Evolutionary conservation across 2,113 vertebrate genomes (phyloP), one percentile per base, ranked within the genome.

Genomic region (Ancistrus triradiatus): DNA sequence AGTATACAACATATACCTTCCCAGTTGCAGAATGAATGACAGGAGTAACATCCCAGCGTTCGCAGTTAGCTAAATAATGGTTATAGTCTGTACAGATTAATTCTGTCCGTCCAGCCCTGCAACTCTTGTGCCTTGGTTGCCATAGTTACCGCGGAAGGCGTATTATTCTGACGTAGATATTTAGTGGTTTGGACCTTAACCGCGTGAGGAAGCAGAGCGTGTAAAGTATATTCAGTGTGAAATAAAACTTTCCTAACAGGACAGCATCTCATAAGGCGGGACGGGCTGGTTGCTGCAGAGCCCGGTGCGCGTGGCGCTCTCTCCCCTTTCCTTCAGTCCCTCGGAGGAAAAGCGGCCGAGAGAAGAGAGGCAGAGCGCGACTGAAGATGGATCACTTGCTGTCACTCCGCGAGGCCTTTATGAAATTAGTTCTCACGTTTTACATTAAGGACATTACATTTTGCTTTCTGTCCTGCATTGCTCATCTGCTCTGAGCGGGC

Each of bases 351-450:
- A 59, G 40, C 25, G 57, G 11, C 57, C 19, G 59, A 63, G 46
- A 50, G 48, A 42, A 43, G 27, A 37, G 37, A 51, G 27, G 14
- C 21, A 65, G 61, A 55, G 78, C 80, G 79, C 77, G 80, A 76
- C 77, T 83, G 84, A 87, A 89, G 85, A 91, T 84, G 78, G 84
- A 88, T 86, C 82, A 83, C 85, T 89, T 81, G 83, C 83, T 81
- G 86, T 89, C 86, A 83, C 79, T 84, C 79, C 79, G 87, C 83
- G 81, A 84, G 86, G 88, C 86, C 84, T 79, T 79, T 85, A 82
- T 83, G 83, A 88, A 90, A 70, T 70, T 59, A 70, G 43, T 40
- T 48, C 47, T 49, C 46, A 42, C 53, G 48, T 59, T 70, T 64
- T 37, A 64, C 42, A 59, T 67, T 48, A 47, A 35, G 37, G 24